These are phyloP conservation scores for Montipora sp. DNA, from an alignment of 64 coral and sea anemone genomes.

Conservation along the genomic window DNA sequence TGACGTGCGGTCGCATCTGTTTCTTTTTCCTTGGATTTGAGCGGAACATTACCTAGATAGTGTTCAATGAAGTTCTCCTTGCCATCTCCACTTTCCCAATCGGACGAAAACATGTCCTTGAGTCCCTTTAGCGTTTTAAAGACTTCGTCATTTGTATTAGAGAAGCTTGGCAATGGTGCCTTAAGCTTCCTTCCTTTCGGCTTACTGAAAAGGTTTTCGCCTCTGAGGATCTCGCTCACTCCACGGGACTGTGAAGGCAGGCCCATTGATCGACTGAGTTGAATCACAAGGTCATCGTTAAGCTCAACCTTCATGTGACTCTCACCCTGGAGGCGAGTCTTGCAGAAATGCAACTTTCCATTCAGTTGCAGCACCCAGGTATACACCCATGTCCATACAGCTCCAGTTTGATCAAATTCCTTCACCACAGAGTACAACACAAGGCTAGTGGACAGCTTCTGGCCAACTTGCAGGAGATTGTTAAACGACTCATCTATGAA, in stretches of 20 bases:
- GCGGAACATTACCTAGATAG: too few species aligned
- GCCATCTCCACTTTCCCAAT: neutral
- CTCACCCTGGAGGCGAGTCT: constrained; percentile 32
- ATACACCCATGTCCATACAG: constrained; percentile 34
- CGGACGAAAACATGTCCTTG: neutral
- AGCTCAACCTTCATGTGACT: constrained; percentile 45
- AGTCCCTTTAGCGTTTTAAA: neutral
- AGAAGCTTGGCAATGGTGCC: neutral
- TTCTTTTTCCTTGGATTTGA: too few species aligned
- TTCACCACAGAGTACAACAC: constrained; percentile 74
- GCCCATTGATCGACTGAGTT: constrained; percentile 52
- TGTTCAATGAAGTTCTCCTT: too few species aligned
- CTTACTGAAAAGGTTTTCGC: neutral
- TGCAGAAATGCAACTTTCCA: constrained; percentile 55
- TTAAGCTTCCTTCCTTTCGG: neutral
- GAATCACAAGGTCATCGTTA: constrained; percentile 38
- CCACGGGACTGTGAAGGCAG: neutral
- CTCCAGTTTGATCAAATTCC: constrained; percentile 28
- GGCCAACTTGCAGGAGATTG: constrained; percentile 43
- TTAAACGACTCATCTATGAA: constrained; percentile 48
- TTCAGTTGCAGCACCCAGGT: constrained; percentile 57
- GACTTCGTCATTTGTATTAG: neutral
- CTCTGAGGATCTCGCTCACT: neutral
- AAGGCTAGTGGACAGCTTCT: constrained; percentile 30
- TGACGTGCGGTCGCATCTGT: too few species aligned